Percentiles rank a stretch among this genome's conserved stretches.
Conservation (phyloP, 1,140 invertebrate species). For the Laodelphax striatellus region DNA sequence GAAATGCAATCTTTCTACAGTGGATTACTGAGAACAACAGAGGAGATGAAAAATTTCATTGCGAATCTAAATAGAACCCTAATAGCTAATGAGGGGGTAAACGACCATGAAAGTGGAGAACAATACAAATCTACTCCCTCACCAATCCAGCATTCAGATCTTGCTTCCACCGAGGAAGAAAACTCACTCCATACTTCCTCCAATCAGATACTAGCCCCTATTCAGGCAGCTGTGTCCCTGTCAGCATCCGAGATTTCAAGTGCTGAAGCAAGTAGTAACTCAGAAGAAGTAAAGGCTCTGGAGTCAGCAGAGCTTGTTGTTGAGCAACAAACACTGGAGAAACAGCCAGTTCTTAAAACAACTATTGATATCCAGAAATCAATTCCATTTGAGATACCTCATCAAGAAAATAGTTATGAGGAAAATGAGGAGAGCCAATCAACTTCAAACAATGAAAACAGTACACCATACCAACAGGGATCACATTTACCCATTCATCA, state of each 20-base stretch:
- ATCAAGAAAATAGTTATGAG: not conserved
- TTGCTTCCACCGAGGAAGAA: conserved; percentile 4
- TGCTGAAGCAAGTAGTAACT: conserved; percentile 11
- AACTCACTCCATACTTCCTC: conserved; percentile 21
- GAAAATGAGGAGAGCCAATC: not conserved
- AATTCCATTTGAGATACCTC: conserved; percentile 18
- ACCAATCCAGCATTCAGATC: conserved; percentile 2
- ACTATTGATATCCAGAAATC: conserved; percentile 21
- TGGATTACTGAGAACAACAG: too few relatives aligned
- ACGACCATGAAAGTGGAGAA: not conserved
- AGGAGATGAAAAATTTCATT: too few relatives aligned
- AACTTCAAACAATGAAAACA: not conserved
- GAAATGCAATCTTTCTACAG: not conserved
- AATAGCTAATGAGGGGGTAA: too few relatives aligned
- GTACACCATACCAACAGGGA: not conserved
- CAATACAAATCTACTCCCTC: not conserved
- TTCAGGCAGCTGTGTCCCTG: conserved; percentile 34
- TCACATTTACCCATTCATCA: not conserved
- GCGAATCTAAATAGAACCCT: too few relatives aligned
- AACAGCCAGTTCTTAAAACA: conserved; percentile 17
- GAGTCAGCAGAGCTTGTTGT: conserved; percentile 4
- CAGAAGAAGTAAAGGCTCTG: not conserved
- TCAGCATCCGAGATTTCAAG: conserved; percentile 22
- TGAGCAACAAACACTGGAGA: conserved; percentile 15
- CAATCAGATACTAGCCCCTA: conserved; percentile 29